A percentile compares a stretch with the other conserved stretches of the same genome.
Conservation (phyloP, 53 echinoderm and acorn worm species). For the Paracentrotus lividus region DNA sequence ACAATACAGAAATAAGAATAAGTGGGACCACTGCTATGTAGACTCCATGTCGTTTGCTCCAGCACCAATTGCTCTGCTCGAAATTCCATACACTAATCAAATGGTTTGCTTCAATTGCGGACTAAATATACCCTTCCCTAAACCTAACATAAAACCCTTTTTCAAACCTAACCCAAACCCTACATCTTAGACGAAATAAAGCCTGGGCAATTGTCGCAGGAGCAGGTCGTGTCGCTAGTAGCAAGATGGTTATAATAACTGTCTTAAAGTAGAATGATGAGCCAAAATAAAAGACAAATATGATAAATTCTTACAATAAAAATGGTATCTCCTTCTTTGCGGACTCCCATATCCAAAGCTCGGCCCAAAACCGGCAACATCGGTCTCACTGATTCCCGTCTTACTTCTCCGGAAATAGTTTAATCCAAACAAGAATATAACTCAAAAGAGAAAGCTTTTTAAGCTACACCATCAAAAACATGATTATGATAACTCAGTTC, state of each 20-base stretch:
- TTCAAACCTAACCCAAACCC: no score
- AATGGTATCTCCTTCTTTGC: not conserved
- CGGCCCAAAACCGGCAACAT: not conserved
- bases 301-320: slow-evolving; percentile 26
- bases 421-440: not conserved
- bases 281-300: not conserved
- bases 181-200: not conserved
- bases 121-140: no score
- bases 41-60: no score
- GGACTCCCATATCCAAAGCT: not conserved
- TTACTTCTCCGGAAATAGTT: not conserved
- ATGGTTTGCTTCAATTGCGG: no score
- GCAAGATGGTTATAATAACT: not conserved
- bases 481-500: not conserved
- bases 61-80: no score
- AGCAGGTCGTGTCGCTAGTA: not conserved
- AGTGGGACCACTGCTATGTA: no score
- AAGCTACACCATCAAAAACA: not conserved
- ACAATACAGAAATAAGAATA: no score
- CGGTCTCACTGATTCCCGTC: not conserved
- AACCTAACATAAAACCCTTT: no score
- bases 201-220: not conserved
- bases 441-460: not conserved
- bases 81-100: no score
- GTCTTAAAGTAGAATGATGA: not conserved